Evolutionary conservation across 2,797 vertebrate genomes (phyloP).

Genomic region (Hoplostethus mediterraneus): DNA sequence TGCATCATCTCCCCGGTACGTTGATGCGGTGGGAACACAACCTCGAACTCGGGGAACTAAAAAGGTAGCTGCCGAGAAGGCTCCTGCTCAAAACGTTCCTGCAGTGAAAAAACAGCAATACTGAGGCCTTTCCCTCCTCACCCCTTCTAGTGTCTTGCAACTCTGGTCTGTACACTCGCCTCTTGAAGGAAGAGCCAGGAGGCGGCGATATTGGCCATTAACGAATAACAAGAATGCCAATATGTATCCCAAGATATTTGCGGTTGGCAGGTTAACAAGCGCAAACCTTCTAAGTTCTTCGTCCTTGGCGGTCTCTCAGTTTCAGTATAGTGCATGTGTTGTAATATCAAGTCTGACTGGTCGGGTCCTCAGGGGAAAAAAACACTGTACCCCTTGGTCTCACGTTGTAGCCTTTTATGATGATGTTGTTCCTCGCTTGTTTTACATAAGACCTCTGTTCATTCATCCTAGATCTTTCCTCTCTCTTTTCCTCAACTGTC

Average conservation of each 20-base stretch:
- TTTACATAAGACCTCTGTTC: too few relatives aligned
- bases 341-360: not conserved
- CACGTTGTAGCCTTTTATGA: conserved; percentile 45
- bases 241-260: not conserved
- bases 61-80: too few relatives aligned
- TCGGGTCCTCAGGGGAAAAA: not conserved
- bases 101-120: too few relatives aligned
- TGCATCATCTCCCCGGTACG: too few relatives aligned
- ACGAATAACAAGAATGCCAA: not conserved
- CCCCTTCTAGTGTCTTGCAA: too few relatives aligned
- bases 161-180: too few relatives aligned
- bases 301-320: not conserved
- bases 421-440: conserved; percentile 33
- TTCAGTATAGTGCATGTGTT: not conserved
- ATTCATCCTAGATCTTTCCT: conserved; percentile 26
- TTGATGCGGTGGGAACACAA: too few relatives aligned
- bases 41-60: too few relatives aligned
- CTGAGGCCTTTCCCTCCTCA: too few relatives aligned
- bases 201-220: not conserved
- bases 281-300: not conserved
- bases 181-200: not conserved
- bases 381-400: too few relatives aligned
- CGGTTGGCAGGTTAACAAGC: not conserved
- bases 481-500: conserved; percentile 46
- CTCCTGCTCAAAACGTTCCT: too few relatives aligned